Base-by-base conservation (phyloP, 2,113 vertebrate species). In the Girardinichthys multiradiatus region DNA sequence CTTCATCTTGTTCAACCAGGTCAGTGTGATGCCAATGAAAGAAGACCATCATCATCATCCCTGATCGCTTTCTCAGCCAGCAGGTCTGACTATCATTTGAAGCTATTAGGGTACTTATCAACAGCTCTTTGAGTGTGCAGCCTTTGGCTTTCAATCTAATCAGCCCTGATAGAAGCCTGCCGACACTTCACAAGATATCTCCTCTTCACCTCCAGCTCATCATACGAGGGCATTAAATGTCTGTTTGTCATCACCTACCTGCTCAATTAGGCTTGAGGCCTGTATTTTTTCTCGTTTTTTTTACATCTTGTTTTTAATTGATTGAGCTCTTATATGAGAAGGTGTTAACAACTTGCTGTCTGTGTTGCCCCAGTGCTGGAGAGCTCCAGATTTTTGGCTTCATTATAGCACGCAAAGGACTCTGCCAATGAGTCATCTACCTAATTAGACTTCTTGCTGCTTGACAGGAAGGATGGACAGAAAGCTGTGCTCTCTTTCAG, bases 61-160 rank as follows among this genome's bases (percentile, higher is more conserved):
- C 82, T 79, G 77, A 83, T 90, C 83, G 84, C 76, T 59, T 71
- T 63, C 77, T 69, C 70, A 74, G 81, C 76, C 78, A 76, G 83
- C 76, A 77, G 83, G 81, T 82, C 76, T 70, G 76, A 84, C 86
- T 82, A 81, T 85, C 45, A 13, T 82, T 72, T 62, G 68, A 70
- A 75, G 84, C 83, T 81, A 86, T 89, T 89, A 87, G 70, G 83
- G 77, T 70, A 79, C 84, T 88, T 88, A 86, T 92, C 90, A 87
- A 88, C 90, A 82, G 79, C 85, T 63, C 68, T 88, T 90, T 85
- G 63, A 82, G 74, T 80, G 83, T 70, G 72, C 62, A 76, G 76
- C 80, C 90, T 84, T 85, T 75, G 86, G 70, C 84, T 84, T 85
- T 76, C 74, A 80, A 48, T 85, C 78, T 89, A 88, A 90, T 91